phyloP scores from a whole-genome alignment of 2,113 vertebrate genomes.

The Calidris pygmaea region DNA sequence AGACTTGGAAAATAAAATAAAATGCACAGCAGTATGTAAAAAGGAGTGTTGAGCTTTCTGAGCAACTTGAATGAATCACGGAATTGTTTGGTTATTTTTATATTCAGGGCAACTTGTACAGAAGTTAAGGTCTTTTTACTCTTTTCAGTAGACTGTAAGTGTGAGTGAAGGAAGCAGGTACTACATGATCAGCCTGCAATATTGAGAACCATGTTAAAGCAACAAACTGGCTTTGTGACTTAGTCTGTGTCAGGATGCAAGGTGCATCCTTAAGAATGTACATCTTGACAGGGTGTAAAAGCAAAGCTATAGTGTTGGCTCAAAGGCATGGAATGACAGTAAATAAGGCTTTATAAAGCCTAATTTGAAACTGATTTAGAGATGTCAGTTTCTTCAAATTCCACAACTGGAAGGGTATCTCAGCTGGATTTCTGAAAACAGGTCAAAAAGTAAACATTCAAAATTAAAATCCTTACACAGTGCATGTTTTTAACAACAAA shows the following conservation, averaged over 20 bases:
- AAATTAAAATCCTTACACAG: neutral
- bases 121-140: neutral
- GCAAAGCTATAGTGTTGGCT: neutral
- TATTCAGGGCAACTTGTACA: neutral
- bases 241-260: neutral
- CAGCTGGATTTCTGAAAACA: neutral
- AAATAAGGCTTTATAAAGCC: neutral
- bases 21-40: neutral
- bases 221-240: neutral
- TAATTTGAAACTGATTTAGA: neutral
- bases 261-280: neutral
- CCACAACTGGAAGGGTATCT: neutral
- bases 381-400: neutral
- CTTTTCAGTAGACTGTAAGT: neutral
- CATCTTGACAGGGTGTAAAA: neutral
- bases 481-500: neutral
- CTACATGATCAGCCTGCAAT: neutral
- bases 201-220: neutral
- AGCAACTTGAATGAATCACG: neutral
- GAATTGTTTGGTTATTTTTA: neutral
- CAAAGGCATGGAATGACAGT: neutral
- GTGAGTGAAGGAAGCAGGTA: neutral
- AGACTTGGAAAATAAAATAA: neutral
- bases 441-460: neutral
- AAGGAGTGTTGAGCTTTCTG: neutral